Evolutionary conservation across 2,888 invertebrate genomes (phyloP), one percentile per base, ranked within the genome.

Genomic region (Tipula confusa): DNA sequence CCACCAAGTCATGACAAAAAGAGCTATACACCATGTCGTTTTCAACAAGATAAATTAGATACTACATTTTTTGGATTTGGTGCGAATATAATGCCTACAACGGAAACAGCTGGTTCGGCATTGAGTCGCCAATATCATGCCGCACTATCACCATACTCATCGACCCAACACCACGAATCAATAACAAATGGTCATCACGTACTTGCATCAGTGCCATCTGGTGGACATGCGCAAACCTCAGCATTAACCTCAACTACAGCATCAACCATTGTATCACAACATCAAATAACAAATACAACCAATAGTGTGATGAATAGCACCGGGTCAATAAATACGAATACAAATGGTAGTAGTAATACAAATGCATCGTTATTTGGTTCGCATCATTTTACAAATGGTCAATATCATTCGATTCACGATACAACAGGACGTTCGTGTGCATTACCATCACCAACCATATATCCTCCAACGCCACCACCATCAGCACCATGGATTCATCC

Each of bases 401-500:
- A 79, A 33, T 84, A 86, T n/a, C 86, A 86, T 33, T 85, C 85
- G 11, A 29, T 85, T 24, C 85, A 85, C 83, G 85, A 86, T 15
- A 84, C 85, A 79, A 82, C 83, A 24, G 85, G 29, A 15, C 29
- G 83, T 33, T 36, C 83, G 31, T 83, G 79, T 85, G 89, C 89
- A 0, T 86, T 89, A 85, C 89, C 90, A 79, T 90, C 89, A 83
- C 90, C 90, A n/a, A 90, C 90, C 2, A 90, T 90, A 29, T 90
- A 89, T 87, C 90, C 90, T 84, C 90, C 90, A 82, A 90, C 90
- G 81, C 90, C 90, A 84, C 90, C 90, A 83, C 90, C 90, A 82
- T 89, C 89, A 79, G 88, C 89, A 1, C 89, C 89, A 3, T 90
- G 90, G 90, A 88, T 89, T 84, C 89, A 89, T 88, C 89, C 89